phyloP scores from a whole-genome alignment of 2,888 invertebrate genomes.

The Parnassius glacialis region DNA sequence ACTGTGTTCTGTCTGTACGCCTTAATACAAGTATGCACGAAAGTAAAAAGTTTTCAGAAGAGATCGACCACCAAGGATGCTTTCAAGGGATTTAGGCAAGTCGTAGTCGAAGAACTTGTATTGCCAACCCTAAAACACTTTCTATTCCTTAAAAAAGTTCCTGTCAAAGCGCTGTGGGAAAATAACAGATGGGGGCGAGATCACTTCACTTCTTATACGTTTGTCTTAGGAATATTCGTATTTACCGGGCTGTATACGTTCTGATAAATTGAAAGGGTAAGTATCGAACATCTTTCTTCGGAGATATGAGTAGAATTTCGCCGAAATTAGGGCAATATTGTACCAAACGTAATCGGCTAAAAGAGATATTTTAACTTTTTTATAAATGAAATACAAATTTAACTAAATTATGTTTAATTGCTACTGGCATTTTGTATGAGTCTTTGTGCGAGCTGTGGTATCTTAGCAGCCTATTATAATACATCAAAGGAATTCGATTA shows the following conservation, averaged over 20 bases:
- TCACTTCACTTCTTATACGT: conserved; percentile 5
- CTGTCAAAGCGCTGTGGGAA: conserved; percentile 21
- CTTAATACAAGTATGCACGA: not conserved
- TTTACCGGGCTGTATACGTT: not conserved
- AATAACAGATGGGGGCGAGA: conserved; percentile 21
- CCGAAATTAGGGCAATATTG: not conserved
- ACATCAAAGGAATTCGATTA: no score
- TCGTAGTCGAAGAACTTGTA: conserved; percentile 2
- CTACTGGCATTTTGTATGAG: no score
- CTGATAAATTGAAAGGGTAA: not conserved
- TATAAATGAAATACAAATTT: no score
- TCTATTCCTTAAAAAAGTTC: conserved; percentile 23
- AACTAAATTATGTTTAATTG: no score
- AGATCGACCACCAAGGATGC: conserved; percentile 8
- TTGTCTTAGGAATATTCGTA: conserved; percentile 10
- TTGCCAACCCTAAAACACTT: conserved; percentile 13
- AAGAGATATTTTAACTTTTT: no score
- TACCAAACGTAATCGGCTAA: no score
- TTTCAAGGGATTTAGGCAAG: conserved; percentile 1
- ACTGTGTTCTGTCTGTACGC: no score
- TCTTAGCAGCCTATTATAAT: no score
- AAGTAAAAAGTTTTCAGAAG: no score
- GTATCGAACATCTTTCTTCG: not conserved
- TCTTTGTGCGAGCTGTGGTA: no score
- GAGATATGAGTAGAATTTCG: not conserved